Conservation (phyloP, 1,140 invertebrate genomes). For the Doryteuthis pealeii region DNA sequence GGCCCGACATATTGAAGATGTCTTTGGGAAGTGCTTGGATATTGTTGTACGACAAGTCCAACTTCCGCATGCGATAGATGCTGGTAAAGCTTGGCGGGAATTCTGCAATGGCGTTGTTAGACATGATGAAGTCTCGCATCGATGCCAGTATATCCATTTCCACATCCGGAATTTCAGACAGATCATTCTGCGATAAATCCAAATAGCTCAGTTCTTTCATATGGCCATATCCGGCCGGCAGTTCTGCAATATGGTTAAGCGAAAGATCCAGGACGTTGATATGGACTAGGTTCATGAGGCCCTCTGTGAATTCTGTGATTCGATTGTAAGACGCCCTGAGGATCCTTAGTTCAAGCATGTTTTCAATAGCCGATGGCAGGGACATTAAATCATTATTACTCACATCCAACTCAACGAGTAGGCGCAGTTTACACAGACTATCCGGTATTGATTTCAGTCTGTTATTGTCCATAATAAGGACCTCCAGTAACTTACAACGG, state of each 20-base stretch:
- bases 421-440: constrained; percentile 37
- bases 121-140: constrained; percentile 40
- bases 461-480: constrained; percentile 41
- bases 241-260: constrained; percentile 42
- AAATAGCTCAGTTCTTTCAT: constrained; percentile 42
- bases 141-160: constrained; percentile 45
- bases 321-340: constrained; percentile 49
- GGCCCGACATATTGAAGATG: constrained; percentile 43
- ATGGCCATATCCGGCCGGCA: constrained; percentile 47
- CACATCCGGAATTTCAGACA: constrained; percentile 42
- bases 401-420: constrained; percentile 42
- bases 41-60: constrained; percentile 43
- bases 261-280: constrained; percentile 46
- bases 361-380: constrained; percentile 39
- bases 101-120: constrained; percentile 45
- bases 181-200: constrained; percentile 49
- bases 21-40: constrained; percentile 42
- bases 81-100: constrained; percentile 48
- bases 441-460: constrained; percentile 42
- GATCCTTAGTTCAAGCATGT: constrained; percentile 35
- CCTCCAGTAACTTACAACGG: constrained; percentile 39
- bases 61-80: constrained; percentile 45
- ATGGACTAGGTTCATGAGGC: constrained; percentile 39
- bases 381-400: constrained; percentile 41
- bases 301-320: constrained; percentile 39